These are phyloP conservation scores for Hemitrygon akajei DNA, from an alignment of 2,797 vertebrate species.

Conservation along the genomic window DNA sequence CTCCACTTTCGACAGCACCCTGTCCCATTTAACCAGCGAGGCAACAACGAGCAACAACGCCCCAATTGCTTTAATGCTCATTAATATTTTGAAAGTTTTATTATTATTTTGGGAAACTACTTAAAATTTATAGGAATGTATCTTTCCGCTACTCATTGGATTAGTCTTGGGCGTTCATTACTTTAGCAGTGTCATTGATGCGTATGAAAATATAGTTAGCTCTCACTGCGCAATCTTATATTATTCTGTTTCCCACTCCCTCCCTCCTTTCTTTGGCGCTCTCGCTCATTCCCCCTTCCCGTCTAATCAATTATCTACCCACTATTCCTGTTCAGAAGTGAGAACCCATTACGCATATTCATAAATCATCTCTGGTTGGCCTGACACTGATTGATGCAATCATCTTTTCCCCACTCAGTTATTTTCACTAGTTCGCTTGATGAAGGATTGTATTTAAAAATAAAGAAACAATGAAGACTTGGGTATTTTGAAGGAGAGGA, in stretches of 20 bases:
- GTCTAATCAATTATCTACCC: constrained; percentile 73
- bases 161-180: not conserved
- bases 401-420: constrained; percentile 45
- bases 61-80: not conserved
- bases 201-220: not conserved
- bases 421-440: not conserved
- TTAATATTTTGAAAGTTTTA: not conserved
- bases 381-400: constrained; percentile 71
- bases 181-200: not conserved
- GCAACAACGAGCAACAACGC: not conserved
- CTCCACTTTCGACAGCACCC: not conserved
- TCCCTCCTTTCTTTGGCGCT: constrained; percentile 43
- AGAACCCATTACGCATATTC: constrained; percentile 70
- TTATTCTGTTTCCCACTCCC: constrained; percentile 41
- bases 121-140: not conserved
- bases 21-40: not conserved
- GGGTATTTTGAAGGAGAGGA: not conserved
- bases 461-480: no score
- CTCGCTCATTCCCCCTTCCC: constrained; percentile 59
- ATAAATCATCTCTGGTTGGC: constrained; percentile 62
- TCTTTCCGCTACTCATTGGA: not conserved
- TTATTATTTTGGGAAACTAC: not conserved
- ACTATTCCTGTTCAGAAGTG: constrained; percentile 61
- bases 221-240: constrained; percentile 33
- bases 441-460: not conserved